Evolutionary conservation across 1,140 invertebrate genomes (phyloP).

Genomic region (Triops longicaudatus): DNA sequence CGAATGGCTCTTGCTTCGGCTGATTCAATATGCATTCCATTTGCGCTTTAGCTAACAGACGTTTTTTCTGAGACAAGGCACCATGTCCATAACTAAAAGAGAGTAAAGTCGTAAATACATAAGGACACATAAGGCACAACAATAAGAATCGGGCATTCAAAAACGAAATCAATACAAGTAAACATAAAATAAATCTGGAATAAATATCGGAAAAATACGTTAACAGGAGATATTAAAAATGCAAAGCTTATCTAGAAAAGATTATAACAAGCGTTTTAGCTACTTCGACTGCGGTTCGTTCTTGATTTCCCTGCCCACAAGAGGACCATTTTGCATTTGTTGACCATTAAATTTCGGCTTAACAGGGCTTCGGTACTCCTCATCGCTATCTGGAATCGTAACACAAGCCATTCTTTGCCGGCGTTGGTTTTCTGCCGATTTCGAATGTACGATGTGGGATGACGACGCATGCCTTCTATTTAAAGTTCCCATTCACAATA

Average conservation of each 20-base stretch:
- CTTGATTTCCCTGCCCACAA: slow-evolving; percentile 36
- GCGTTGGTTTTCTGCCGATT: neutral
- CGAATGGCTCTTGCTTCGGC: slow-evolving; percentile 34
- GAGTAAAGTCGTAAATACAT: too few species aligned
- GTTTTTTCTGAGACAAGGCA: slow-evolving; percentile 66
- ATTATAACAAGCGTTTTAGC: neutral
- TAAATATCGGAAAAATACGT: slow-evolving; percentile 5
- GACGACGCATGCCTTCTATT: neutral
- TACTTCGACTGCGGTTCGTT: slow-evolving; percentile 39
- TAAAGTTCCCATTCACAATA: slow-evolving; percentile 11
- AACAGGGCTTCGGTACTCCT: slow-evolving; percentile 52
- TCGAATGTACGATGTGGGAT: neutral
- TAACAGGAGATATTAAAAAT: neutral
- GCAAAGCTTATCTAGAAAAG: too few species aligned
- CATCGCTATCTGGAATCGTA: slow-evolving; percentile 71
- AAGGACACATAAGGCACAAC: too few species aligned
- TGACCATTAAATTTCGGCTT: slow-evolving; percentile 33
- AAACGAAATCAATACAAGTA: too few species aligned
- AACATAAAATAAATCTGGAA: slow-evolving; percentile 34
- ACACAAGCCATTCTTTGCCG: slow-evolving; percentile 56
- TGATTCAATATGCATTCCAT: slow-evolving; percentile 59
- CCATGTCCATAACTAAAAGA: slow-evolving; percentile 32
- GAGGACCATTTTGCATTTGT: slow-evolving; percentile 27
- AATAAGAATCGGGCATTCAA: too few species aligned
- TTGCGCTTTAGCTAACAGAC: slow-evolving; percentile 74